Evolutionary conservation across 2,888 invertebrate genomes (phyloP).

Genomic region (Aphodius sticticus): DNA sequence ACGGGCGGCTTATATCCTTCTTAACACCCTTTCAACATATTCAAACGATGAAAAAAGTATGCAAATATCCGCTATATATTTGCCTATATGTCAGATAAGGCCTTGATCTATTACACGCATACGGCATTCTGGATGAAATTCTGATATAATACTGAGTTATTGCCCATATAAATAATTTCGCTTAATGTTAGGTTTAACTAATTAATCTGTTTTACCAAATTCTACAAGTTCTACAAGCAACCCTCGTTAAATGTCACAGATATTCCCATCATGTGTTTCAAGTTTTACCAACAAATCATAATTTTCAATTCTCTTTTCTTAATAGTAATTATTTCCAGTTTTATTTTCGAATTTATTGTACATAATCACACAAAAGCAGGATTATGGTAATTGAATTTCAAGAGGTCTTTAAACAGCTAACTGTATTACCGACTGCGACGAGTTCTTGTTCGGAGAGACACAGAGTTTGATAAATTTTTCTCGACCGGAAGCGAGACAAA

Average conservation of each 20-base stretch:
- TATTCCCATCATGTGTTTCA: too few relatives aligned
- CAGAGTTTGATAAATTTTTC: background rate
- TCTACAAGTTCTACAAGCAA: background rate
- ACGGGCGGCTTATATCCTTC: constrained; percentile 4
- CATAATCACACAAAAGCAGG: too few relatives aligned
- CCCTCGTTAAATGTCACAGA: too few relatives aligned
- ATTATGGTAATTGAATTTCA: background rate
- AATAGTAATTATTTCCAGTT: too few relatives aligned
- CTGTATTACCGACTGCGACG: background rate
- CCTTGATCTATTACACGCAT: constrained; percentile 14
- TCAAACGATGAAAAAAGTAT: constrained; percentile 15
- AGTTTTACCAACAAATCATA: too few relatives aligned
- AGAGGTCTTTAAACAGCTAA: background rate
- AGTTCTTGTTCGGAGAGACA: background rate
- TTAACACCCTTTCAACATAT: constrained; percentile 19
- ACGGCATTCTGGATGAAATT: background rate
- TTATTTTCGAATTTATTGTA: too few relatives aligned
- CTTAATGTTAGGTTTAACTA: background rate
- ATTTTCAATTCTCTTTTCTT: too few relatives aligned
- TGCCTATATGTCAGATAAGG: constrained; percentile 16
- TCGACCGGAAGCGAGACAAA: background rate
- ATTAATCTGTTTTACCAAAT: background rate
- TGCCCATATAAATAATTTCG: constrained; percentile 4
- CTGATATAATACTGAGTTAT: constrained; percentile 9
- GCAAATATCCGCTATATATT: constrained; percentile 19